Percentiles rank a stretch among this genome's conserved stretches.
Evolutionary conservation across 1,140 invertebrate species (phyloP).

Genomic region (Piezodorus guildinii): DNA sequence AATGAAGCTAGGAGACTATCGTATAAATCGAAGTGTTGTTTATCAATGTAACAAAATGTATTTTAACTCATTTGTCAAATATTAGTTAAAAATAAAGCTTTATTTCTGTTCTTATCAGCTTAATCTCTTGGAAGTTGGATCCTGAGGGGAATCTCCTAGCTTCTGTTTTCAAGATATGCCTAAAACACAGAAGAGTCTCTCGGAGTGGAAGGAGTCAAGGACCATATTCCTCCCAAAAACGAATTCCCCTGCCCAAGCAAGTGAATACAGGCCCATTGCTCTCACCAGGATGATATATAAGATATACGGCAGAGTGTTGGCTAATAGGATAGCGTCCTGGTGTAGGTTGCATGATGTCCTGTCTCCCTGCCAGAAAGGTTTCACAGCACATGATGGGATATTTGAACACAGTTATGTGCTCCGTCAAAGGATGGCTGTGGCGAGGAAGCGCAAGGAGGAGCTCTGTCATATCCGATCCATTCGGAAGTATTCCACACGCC

Average conservation of each 20-base stretch:
- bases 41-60: too few species aligned
- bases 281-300: constrained; percentile 32
- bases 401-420: constrained; percentile 15
- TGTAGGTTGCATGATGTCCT: not conserved
- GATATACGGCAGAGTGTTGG: constrained; percentile 30
- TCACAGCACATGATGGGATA: constrained; percentile 12
- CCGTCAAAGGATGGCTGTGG: not conserved
- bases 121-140: constrained; percentile 20
- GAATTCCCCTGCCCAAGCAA: constrained; percentile 25
- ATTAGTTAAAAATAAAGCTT: too few species aligned
- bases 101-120: not conserved
- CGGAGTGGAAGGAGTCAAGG: constrained; percentile 26
- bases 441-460: constrained; percentile 18
- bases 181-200: constrained; percentile 20
- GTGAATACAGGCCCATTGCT: constrained; percentile 33
- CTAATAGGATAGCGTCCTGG: constrained; percentile 11
- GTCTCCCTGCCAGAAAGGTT: constrained; percentile 24
- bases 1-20: too few species aligned
- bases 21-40: too few species aligned
- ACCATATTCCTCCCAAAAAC: constrained; percentile 33
- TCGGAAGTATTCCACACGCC: constrained; percentile 31
- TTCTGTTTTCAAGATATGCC: constrained; percentile 22
- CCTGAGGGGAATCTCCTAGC: constrained; percentile 17
- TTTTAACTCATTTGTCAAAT: too few species aligned
- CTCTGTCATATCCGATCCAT: constrained; percentile 31